A percentile compares a stretch with the other conserved stretches of the same genome.
Conservation (phyloP, 2,797 vertebrate species). For the Sebastes steindachneri region DNA sequence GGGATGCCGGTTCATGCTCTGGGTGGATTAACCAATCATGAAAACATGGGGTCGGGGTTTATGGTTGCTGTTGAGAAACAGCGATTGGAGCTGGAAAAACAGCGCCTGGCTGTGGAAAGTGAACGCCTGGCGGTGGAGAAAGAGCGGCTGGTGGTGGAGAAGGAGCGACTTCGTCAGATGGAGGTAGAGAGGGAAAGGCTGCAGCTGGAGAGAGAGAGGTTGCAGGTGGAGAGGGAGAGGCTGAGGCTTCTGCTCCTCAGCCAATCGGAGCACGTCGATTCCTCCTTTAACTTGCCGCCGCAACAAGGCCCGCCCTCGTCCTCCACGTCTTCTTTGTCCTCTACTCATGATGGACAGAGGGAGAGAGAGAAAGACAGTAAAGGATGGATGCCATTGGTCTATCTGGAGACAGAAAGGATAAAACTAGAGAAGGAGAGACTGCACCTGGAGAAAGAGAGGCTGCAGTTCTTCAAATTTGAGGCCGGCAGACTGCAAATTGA, state of each 20-base stretch:
- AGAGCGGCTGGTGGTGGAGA: slow-evolving; percentile 90
- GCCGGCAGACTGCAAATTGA: slow-evolving; percentile 92
- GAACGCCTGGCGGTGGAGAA: slow-evolving; percentile 92
- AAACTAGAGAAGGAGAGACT: slow-evolving; percentile 92
- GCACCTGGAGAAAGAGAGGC: slow-evolving; percentile 91
- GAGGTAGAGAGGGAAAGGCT: slow-evolving; percentile 89
- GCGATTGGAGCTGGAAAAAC: slow-evolving; percentile 91
- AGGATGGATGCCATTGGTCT: slow-evolving; percentile 82
- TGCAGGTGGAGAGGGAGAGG: slow-evolving; percentile 87
- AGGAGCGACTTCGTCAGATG: slow-evolving; percentile 87
- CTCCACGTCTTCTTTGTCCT: slow-evolving; percentile 51
- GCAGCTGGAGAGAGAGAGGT: slow-evolving; percentile 88
- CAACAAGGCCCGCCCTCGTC: slow-evolving; percentile 70
- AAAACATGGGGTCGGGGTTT: slow-evolving; percentile 74
- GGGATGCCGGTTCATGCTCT: slow-evolving; percentile 58
- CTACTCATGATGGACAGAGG: slow-evolving; percentile 70
- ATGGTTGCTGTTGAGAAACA: slow-evolving; percentile 91
- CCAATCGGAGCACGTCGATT: slow-evolving; percentile 65
- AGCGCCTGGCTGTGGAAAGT: slow-evolving; percentile 89
- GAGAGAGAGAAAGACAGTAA: slow-evolving; percentile 79
- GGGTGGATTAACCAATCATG: slow-evolving; percentile 22
- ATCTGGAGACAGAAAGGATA: slow-evolving; percentile 90
- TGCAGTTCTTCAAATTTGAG: slow-evolving; percentile 94
- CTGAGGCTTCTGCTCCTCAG: slow-evolving; percentile 63
- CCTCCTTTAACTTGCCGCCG: slow-evolving; percentile 41